phyloP scores from a whole-genome alignment of 2,797 vertebrate genomes.

The Parauchenoglanis punctatus region DNA sequence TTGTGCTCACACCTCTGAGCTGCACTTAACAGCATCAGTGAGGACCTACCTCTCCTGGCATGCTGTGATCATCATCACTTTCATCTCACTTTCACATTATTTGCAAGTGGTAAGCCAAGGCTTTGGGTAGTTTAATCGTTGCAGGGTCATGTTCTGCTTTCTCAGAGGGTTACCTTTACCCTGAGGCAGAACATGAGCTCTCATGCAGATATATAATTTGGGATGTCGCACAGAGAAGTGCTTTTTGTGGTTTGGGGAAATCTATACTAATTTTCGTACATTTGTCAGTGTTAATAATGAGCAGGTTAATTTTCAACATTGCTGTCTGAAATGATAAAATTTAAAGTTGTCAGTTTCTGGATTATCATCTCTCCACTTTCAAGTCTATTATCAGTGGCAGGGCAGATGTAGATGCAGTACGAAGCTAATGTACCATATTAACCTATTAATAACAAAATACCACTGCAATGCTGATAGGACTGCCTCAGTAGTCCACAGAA shows the following conservation, averaged over 20 bases:
- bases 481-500: slow-evolving; percentile 20
- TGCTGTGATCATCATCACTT: slow-evolving; percentile 9
- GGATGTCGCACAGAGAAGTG: background rate
- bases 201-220: slow-evolving; percentile 16
- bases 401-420: background rate
- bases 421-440: slow-evolving; percentile 1
- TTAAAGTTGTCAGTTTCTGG: background rate
- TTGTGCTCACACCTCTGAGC: slow-evolving; percentile 17
- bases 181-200: slow-evolving; percentile 17
- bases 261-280: background rate
- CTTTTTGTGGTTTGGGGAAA: slow-evolving; percentile 11
- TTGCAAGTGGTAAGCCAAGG: slow-evolving; percentile 14
- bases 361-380: background rate
- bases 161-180: slow-evolving; percentile 17
- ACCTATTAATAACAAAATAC: background rate
- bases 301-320: slow-evolving; percentile 4
- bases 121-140: slow-evolving; percentile 17
- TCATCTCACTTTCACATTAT: slow-evolving; percentile 20
- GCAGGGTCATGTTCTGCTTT: slow-evolving; percentile 11
- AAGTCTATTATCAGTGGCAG: background rate
- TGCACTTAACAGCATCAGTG: slow-evolving; percentile 16
- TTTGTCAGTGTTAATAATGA: slow-evolving; percentile 7
- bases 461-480: slow-evolving; percentile 11
- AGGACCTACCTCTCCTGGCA: background rate
- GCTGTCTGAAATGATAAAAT: background rate